Percentiles rank a stretch among this genome's conserved stretches.
Evolutionary conservation across 2,113 vertebrate genomes (phyloP).

Genomic region (Alaudala cheleensis): DNA sequence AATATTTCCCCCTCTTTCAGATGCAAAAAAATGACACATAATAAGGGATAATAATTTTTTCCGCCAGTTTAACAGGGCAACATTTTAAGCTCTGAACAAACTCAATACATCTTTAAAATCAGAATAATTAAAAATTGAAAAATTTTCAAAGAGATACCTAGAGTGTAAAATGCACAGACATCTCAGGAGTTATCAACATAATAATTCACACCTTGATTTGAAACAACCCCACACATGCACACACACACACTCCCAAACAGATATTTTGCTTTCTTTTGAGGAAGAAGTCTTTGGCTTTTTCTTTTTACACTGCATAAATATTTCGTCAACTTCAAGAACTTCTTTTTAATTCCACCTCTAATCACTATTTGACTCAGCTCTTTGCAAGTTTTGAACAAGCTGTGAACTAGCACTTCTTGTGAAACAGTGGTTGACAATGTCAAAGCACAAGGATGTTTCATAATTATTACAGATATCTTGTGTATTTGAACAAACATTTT

Average conservation of each 20-base stretch:
- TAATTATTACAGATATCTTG: not conserved
- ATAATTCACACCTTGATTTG: not conserved
- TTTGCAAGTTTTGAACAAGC: not conserved
- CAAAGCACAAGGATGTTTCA: not conserved
- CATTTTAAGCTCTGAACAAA: not conserved
- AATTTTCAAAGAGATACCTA: not conserved
- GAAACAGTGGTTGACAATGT: not conserved
- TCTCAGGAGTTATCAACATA: not conserved
- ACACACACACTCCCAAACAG: not conserved
- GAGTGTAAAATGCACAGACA: not conserved
- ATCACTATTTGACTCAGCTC: not conserved
- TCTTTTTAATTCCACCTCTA: not conserved
- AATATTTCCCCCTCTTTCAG: not conserved
- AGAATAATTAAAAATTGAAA: not conserved
- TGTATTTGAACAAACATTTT: not conserved
- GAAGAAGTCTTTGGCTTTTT: not conserved
- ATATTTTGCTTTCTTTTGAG: not conserved
- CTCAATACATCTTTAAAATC: not conserved
- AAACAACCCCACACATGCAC: not conserved
- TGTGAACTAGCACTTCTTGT: not conserved
- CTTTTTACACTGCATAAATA: conserved; percentile 17
- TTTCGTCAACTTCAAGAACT: conserved; percentile 35
- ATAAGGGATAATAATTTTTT: not conserved
- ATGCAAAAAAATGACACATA: not conserved
- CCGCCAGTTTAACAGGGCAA: not conserved